Conservation (phyloP, 2,113 vertebrate genomes). For the Morone chrysops region DNA sequence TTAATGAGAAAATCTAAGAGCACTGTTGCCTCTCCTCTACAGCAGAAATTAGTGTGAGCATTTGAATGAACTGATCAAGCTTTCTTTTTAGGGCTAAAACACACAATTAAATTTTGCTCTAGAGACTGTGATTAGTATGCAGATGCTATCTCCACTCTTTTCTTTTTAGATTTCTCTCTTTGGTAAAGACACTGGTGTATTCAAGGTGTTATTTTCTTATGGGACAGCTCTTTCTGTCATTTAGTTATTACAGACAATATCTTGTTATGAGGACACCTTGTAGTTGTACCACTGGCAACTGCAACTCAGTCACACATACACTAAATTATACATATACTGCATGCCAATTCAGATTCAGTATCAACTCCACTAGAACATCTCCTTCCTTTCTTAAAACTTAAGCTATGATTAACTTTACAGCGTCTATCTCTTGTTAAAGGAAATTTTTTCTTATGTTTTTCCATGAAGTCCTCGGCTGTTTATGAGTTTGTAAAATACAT, state of each 20-base stretch:
- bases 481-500: background rate
- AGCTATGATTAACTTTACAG: background rate
- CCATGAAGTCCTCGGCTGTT: background rate
- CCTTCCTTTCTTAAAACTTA: background rate
- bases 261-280: background rate
- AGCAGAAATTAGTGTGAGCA: background rate
- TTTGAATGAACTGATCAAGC: conserved; percentile 18
- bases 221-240: background rate
- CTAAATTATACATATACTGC: background rate
- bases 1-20: conserved; percentile 8
- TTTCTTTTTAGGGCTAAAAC: conserved; percentile 5
- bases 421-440: background rate
- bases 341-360: background rate
- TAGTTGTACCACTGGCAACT: background rate
- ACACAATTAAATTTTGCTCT: conserved; percentile 11
- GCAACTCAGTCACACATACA: background rate
- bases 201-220: background rate
- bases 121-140: conserved; percentile 21
- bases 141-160: background rate
- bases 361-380: background rate
- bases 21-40: background rate
- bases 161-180: background rate
- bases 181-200: background rate
- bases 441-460: background rate
- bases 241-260: background rate